phyloP scores from a whole-genome alignment of 2,888 invertebrate genomes.

The Resseliella maxima region DNA sequence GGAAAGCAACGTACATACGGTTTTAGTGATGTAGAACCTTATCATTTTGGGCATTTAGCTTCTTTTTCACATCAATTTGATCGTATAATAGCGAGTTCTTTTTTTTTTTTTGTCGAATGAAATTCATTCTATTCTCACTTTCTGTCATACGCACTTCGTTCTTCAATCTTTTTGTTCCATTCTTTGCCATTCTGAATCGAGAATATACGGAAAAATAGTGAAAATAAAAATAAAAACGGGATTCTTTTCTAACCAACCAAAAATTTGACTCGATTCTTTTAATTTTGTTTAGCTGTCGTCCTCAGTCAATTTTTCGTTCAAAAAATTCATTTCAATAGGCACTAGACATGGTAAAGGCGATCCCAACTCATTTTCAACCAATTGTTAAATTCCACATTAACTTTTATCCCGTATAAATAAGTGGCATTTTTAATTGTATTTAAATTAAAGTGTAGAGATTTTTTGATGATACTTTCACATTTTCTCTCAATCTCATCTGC shows the following conservation, averaged over 20 bases:
- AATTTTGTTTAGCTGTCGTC: background rate
- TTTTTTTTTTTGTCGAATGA: background rate
- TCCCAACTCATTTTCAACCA: background rate
- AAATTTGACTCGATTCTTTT: background rate
- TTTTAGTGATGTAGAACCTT: background rate
- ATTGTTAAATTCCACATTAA: background rate
- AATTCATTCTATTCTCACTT: background rate
- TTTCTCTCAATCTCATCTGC: background rate
- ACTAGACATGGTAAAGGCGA: too few species aligned
- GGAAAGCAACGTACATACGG: background rate
- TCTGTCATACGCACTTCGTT: background rate
- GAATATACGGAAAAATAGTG: background rate
- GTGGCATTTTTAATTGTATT: conserved; percentile 14
- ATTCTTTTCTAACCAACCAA: background rate
- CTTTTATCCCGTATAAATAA: background rate
- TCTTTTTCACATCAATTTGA: conserved; percentile 20
- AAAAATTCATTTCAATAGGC: too few species aligned
- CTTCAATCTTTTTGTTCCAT: background rate
- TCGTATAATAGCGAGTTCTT: background rate
- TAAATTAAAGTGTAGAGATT: conserved; percentile 3
- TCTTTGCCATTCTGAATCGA: too few species aligned
- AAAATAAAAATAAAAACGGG: background rate
- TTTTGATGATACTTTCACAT: background rate
- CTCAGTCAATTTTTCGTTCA: background rate
- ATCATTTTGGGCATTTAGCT: conserved; percentile 18